Base-by-base conservation (phyloP, 2,888 invertebrate species). In the Drosophila vallismaia region DNA sequence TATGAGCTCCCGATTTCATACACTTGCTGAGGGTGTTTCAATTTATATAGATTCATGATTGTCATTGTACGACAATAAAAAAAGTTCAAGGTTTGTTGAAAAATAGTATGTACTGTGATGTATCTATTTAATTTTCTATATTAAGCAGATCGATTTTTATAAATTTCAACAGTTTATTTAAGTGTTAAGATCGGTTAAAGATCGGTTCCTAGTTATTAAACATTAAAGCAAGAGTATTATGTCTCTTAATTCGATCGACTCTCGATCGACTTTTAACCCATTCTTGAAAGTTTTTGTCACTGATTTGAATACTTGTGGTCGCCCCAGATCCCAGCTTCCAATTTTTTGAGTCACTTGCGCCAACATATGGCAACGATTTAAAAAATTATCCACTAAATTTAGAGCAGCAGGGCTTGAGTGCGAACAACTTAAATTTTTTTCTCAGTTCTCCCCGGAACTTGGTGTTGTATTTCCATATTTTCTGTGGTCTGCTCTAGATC, bases 321-420 rank as follows among this genome's bases (percentile, higher is more conserved):
- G 74, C 33, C 44, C 51, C 49, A 62, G 75, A 62, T 74, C 56
- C 75, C 60, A 70, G 70, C 63, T 44, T 50, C 57, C 28, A 54
- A 55, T 57, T 76, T 75, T 75, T 79, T 86, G 77, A 75, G 86
- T 75, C 86, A 76, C 56, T 64, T 24, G 63, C 54, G 71, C 75
- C 79, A 76, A 78, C 89, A 90, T 77, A 85, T 89, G 90, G 79
- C 78, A 90, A 70, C 89, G 77, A 89, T 90, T 90, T 85, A 71
- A 59, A 79, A 79, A 88, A 89, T 90, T 89, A 88, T 71, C 83
- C 89, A 88, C 89, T 87, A 88, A 85, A 90, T 89, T 89, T 89
- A 89, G 81, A 80, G 50, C 14, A 7, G 54, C 45, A 58, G 31
- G 63, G 29, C 36, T 29, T 54, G 57, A 63, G 57, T 63, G 73